A percentile compares a stretch with the other conserved stretches of the same genome.
Conservation (phyloP, 2,888 invertebrate species). For the Sclerodermus sp. region DNA sequence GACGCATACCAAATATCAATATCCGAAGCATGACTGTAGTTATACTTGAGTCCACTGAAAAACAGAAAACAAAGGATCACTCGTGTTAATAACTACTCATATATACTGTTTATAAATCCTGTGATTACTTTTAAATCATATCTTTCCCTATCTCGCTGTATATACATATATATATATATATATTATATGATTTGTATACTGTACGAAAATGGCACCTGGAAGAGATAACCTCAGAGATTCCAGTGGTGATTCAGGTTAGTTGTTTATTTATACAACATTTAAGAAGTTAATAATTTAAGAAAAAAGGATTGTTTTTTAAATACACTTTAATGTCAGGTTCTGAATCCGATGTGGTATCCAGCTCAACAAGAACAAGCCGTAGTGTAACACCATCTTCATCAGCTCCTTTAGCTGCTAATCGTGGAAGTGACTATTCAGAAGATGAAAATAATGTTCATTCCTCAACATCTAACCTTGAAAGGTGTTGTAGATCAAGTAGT, state of each 20-base stretch:
- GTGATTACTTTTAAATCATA: too few species aligned
- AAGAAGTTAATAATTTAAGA: not conserved
- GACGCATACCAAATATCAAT: too few species aligned
- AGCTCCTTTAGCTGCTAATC: conserved; percentile 44
- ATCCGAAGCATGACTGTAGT: too few species aligned
- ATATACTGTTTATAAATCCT: too few species aligned
- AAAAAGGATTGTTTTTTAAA: not conserved
- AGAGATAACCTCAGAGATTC: conserved; percentile 34
- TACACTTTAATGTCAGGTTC: conserved; percentile 44
- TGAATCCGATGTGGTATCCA: conserved; percentile 60
- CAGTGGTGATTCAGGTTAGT: conserved; percentile 44
- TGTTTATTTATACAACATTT: not conserved
- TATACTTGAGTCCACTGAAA: too few species aligned
- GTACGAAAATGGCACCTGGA: conserved; percentile 38
- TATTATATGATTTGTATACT: too few species aligned
- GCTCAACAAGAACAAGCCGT: conserved; percentile 52
- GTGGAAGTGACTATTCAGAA: too few species aligned
- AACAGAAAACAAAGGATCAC: too few species aligned
- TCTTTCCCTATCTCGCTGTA: too few species aligned
- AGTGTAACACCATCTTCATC: conserved; percentile 56
- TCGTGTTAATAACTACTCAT: too few species aligned
- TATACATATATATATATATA: too few species aligned
- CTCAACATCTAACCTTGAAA: conserved; percentile 24
- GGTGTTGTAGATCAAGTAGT: conserved; percentile 22
- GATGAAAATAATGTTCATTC: conserved; percentile 34